Percentiles rank a stretch among this genome's conserved stretches.
Evolutionary conservation across 2,113 vertebrate genomes (phyloP).

Genomic region (Ptilonorhynchus violaceus): DNA sequence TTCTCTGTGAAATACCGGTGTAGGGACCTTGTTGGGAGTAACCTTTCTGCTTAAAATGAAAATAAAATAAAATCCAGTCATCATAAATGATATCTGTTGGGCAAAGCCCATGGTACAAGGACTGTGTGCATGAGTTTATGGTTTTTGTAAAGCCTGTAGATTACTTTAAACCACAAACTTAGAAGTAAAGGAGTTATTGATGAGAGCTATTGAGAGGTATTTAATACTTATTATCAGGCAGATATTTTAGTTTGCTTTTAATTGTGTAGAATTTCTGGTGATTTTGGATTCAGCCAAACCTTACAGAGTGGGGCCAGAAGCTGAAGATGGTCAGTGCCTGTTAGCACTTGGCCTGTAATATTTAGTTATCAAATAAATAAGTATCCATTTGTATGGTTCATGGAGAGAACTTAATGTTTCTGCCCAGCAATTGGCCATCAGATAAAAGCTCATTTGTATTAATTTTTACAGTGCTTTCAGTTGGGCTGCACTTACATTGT

Average conservation of each 20-base stretch:
- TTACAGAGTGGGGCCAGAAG: neutral
- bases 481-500: neutral
- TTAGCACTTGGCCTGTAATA: neutral
- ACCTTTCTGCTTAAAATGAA: neutral
- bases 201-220: neutral
- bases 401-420: neutral
- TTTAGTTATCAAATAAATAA: neutral
- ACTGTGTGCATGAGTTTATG: neutral
- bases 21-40: neutral
- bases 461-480: neutral
- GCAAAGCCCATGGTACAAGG: neutral
- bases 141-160: neutral
- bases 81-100: neutral
- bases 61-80: neutral
- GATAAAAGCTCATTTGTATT: neutral
- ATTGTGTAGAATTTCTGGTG: neutral
- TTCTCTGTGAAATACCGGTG: neutral
- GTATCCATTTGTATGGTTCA: neutral
- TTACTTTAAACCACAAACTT: neutral
- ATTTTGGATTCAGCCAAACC: neutral
- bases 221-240: neutral
- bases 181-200: neutral
- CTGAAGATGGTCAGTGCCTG: neutral
- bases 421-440: neutral
- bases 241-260: neutral